phyloP scores from a whole-genome alignment of 2,888 invertebrate species.

The Oasisia sp. region DNA sequence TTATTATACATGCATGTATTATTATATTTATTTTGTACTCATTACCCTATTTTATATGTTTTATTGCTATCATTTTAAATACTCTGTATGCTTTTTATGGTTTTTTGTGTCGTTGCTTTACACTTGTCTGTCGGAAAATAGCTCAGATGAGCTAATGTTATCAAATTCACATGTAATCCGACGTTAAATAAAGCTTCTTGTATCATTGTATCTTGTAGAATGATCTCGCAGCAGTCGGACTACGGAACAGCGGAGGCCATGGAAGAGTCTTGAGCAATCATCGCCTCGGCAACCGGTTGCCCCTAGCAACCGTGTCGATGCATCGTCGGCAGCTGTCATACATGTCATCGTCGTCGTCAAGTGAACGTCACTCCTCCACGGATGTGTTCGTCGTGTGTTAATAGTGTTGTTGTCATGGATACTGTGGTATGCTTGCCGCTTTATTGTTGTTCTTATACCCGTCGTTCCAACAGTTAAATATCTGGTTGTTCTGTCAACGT shows the following conservation, averaged over 20 bases:
- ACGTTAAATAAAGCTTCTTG: no score
- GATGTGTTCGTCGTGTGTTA: slow-evolving; percentile 4
- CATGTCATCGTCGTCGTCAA: slow-evolving; percentile 22
- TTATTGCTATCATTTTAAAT: no score
- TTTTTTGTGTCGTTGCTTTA: no score
- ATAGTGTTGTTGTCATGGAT: slow-evolving; percentile 4
- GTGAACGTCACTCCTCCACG: background rate
- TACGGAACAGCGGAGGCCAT: slow-evolving; percentile 25
- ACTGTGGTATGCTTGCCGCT: slow-evolving; percentile 13
- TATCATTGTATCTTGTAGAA: no score
- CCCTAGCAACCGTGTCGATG: slow-evolving; percentile 25
- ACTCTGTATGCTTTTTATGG: no score
- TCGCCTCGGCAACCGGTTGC: slow-evolving; percentile 22
- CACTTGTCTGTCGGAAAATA: no score
- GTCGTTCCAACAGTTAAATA: background rate
- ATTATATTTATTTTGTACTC: no score
- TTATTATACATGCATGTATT: no score
- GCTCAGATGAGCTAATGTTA: no score
- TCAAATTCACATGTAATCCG: no score
- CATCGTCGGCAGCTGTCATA: slow-evolving; percentile 25
- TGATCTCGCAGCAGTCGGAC: slow-evolving; percentile 12
- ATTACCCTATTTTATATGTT: no score
- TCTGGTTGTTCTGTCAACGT: background rate
- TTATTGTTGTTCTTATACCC: background rate
- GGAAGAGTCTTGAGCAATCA: slow-evolving; percentile 31